Percentiles rank a stretch among this genome's conserved stretches.
Conservation (phyloP, 2,113 vertebrate species). For the Ammodytes dubius region DNA sequence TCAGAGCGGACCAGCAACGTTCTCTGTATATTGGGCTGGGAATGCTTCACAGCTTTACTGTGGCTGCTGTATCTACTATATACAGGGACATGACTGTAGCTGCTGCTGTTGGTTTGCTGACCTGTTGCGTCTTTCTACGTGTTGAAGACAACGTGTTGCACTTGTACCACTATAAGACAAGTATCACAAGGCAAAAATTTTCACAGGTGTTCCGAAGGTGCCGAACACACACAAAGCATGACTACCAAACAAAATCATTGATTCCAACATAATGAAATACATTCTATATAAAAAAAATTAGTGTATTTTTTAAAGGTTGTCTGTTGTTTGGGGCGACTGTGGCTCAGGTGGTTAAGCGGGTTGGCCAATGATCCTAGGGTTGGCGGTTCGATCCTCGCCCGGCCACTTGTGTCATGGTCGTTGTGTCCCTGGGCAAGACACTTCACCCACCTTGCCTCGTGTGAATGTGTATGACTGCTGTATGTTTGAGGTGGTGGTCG, state of each 20-base stretch:
- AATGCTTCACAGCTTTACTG: neutral
- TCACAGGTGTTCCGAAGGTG: neutral
- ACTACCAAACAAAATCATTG: neutral
- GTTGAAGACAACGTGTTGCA: neutral
- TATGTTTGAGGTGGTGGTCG: too few species aligned
- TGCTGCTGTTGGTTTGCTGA: conserved; percentile 12
- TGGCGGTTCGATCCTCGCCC: too few species aligned
- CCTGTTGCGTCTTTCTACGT: neutral
- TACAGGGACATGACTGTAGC: neutral
- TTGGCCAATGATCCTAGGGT: too few species aligned
- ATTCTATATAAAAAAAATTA: neutral
- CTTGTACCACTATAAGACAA: neutral
- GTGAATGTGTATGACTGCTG: too few species aligned
- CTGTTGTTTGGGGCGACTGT: too few species aligned
- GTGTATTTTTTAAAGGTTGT: neutral
- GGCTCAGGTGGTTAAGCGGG: too few species aligned
- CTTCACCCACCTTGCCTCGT: too few species aligned
- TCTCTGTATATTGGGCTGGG: neutral
- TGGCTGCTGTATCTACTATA: neutral
- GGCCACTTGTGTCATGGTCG: too few species aligned
- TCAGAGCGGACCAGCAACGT: neutral
- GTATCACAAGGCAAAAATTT: neutral
- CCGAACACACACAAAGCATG: neutral
- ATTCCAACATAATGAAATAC: neutral
- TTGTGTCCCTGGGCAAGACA: too few species aligned